Evolutionary conservation across 1,140 invertebrate genomes (phyloP).

Genomic region (Mactra quadrangularis): DNA sequence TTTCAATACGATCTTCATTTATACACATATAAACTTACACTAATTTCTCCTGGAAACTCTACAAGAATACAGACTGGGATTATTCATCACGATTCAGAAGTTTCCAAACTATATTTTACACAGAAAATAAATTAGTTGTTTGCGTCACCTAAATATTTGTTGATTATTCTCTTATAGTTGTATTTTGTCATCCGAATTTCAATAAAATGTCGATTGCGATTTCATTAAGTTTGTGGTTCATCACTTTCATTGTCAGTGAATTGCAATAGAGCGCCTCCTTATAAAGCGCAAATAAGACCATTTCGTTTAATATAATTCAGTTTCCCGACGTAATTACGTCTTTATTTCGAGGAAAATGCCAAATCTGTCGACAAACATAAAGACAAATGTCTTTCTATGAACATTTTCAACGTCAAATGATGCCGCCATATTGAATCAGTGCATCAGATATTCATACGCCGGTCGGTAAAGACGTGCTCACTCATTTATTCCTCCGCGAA

Average conservation of each 20-base stretch:
- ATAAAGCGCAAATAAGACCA: conserved; percentile 46
- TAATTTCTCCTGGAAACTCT: too few species aligned
- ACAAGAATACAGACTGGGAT: too few species aligned
- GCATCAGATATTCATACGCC: conserved; percentile 35
- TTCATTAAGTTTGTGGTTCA: conserved; percentile 4
- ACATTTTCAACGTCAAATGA: conserved; percentile 37
- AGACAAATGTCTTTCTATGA: conserved; percentile 57
- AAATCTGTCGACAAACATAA: conserved; percentile 36
- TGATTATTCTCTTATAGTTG: not conserved
- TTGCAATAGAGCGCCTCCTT: conserved; percentile 50
- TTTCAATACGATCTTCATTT: too few species aligned
- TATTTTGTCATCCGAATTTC: conserved; percentile 39
- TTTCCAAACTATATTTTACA: too few species aligned
- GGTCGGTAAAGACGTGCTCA: conserved; percentile 36
- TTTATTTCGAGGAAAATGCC: conserved; percentile 48
- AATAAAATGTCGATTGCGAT: conserved; percentile 49
- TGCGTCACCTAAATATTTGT: too few species aligned
- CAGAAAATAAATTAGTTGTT: too few species aligned
- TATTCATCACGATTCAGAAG: too few species aligned
- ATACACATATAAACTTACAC: too few species aligned
- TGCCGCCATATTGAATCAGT: conserved; percentile 51
- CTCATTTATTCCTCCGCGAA: conserved; percentile 55
- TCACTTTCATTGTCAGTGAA: conserved; percentile 37
- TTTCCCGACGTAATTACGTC: conserved; percentile 59
- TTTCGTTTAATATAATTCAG: conserved; percentile 64